phyloP scores from a whole-genome alignment of 2,888 invertebrate species.

The Thyatira batis region DNA sequence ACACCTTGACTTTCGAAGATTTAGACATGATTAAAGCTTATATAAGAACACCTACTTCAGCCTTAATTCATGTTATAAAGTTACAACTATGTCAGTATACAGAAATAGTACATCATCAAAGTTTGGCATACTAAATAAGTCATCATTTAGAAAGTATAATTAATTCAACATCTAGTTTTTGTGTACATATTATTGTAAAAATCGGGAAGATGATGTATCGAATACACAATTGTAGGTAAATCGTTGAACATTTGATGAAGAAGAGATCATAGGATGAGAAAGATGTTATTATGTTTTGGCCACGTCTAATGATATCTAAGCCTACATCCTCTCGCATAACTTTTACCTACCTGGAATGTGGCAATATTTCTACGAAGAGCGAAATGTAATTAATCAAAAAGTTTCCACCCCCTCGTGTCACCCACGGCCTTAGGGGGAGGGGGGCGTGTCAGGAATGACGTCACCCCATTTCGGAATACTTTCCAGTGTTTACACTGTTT shows the following conservation, averaged over 20 bases:
- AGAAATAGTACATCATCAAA: no score
- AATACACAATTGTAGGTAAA: no score
- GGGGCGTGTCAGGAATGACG: constrained; percentile 45
- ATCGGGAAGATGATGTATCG: no score
- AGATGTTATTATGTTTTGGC: no score
- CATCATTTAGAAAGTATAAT: no score
- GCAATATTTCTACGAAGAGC: constrained; percentile 70
- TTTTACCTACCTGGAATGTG: constrained; percentile 67
- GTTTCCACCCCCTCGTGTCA: constrained; percentile 49
- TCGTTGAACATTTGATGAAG: no score
- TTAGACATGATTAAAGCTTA: constrained; percentile 39
- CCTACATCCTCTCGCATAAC: constrained; percentile 54
- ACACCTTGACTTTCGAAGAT: constrained; percentile 37
- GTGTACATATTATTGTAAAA: no score
- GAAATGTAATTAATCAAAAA: constrained; percentile 82
- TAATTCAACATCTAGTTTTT: no score
- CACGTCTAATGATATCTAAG: constrained; percentile 27
- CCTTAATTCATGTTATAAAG: no score
- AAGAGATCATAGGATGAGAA: no score
- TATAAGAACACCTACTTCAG: constrained; percentile 5
- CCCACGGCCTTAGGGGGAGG: constrained; percentile 14
- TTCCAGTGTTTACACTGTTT: constrained; percentile 6
- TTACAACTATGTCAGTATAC: no score
- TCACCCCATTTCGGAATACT: constrained; percentile 9
- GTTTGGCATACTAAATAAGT: no score